phyloP scores from a whole-genome alignment of 2,888 invertebrate genomes.

The Podotricha telesiphe region DNA sequence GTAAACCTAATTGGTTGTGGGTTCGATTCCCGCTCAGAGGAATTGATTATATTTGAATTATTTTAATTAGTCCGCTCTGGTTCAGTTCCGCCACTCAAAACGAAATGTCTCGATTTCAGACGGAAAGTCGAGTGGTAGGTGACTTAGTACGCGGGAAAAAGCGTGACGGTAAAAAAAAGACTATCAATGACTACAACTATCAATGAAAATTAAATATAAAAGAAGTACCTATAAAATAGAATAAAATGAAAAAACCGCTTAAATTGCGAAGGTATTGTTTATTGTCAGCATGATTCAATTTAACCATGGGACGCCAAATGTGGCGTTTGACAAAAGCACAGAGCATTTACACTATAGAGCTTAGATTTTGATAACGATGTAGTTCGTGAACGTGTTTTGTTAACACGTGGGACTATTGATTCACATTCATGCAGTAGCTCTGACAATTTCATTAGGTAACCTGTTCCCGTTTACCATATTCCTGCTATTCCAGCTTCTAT shows the following conservation, averaged over 20 bases:
- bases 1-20: too few relatives aligned
- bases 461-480: constrained; percentile 4
- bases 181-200: too few relatives aligned
- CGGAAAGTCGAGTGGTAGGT: too few relatives aligned
- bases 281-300: constrained; percentile 4
- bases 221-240: not conserved
- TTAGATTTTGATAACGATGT: constrained; percentile 27
- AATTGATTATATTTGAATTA: too few relatives aligned
- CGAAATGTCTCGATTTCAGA: too few relatives aligned
- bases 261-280: not conserved
- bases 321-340: constrained; percentile 9
- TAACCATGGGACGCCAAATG: not conserved
- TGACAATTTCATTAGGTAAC: constrained; percentile 4
- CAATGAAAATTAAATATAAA: too few relatives aligned
- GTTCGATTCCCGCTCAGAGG: too few relatives aligned
- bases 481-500: not conserved
- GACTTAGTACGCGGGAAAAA: too few relatives aligned
- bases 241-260: not conserved
- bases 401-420: constrained; percentile 12
- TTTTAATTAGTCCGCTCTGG: too few relatives aligned
- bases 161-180: too few relatives aligned
- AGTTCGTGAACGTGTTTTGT: constrained; percentile 18
- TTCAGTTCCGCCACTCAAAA: too few relatives aligned
- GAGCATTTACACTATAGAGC: constrained; percentile 20
- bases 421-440: constrained; percentile 1